Percentiles rank a stretch among this genome's conserved stretches.
These are phyloP conservation scores for Chamaea fasciata DNA, from an alignment of 2,113 vertebrate species.

Conservation along the genomic window DNA sequence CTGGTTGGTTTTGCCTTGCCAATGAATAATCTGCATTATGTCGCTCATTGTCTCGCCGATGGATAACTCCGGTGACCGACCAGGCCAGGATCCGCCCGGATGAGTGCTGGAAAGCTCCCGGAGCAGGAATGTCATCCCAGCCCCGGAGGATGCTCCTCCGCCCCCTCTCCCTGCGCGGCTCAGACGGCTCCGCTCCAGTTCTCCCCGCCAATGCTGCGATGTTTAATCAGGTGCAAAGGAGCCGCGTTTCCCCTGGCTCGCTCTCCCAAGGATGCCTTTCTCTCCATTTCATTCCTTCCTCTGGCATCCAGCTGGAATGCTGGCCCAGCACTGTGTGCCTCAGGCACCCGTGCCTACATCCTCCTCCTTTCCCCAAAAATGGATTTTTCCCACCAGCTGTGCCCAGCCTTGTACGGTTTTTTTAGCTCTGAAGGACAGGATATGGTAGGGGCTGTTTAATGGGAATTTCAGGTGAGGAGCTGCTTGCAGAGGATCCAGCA, in stretches of 20 bases:
- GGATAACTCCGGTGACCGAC: rapidly evolving
- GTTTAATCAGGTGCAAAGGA: neutral
- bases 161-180: neutral
- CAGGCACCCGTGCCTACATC: rapidly evolving
- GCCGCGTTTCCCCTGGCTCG: neutral
- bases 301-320: neutral
- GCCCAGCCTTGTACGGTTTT: rapidly evolving
- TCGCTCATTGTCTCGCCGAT: neutral
- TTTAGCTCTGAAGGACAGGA: neutral
- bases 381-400: neutral
- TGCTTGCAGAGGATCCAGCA: neutral
- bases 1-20: neutral
- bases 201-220: neutral
- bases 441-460: neutral
- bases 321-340: neutral
- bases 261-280: neutral
- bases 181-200: neutral
- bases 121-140: neutral
- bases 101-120: neutral
- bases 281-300: neutral
- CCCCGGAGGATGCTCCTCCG: neutral
- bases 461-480: neutral
- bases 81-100: rapidly evolving
- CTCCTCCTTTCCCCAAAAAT: neutral
- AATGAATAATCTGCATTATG: neutral